Evolutionary conservation across 2,797 vertebrate genomes (phyloP).

Genomic region (Sphenopsis melanotis): DNA sequence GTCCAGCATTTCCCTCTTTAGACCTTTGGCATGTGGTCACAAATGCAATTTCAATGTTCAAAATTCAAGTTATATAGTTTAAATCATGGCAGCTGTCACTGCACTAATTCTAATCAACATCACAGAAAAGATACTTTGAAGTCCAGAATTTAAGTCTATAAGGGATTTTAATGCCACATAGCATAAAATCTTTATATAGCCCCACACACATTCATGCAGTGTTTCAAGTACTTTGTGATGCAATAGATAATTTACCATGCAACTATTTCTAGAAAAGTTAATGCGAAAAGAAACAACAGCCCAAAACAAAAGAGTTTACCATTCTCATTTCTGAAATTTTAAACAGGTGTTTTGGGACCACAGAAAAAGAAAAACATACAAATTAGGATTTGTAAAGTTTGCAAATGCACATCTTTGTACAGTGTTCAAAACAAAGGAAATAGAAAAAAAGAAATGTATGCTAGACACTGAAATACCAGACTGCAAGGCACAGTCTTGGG

Average conservation of each 20-base stretch:
- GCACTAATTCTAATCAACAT: neutral
- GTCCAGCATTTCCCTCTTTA: neutral
- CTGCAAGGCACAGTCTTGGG: neutral
- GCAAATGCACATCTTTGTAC: neutral
- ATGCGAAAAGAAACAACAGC: neutral
- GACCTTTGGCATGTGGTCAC: neutral
- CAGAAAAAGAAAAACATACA: neutral
- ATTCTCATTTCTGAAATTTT: neutral
- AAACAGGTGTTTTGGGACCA: neutral
- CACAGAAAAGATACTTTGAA: neutral
- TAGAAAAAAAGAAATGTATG: neutral
- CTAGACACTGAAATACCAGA: neutral
- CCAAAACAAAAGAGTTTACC: neutral
- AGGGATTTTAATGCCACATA: neutral
- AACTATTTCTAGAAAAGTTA: neutral
- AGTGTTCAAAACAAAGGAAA: neutral
- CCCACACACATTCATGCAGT: neutral
- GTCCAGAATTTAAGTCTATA: neutral
- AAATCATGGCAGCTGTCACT: neutral
- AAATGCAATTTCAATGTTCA: neutral
- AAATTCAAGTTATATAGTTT: neutral
- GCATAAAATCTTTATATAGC: neutral
- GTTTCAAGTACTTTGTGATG: neutral
- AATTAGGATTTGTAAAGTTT: neutral
- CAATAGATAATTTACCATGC: neutral